Percentiles rank a stretch among this genome's conserved stretches.
Evolutionary conservation across 2,113 vertebrate species (phyloP).

Genomic region (Telmatochromis sp.): DNA sequence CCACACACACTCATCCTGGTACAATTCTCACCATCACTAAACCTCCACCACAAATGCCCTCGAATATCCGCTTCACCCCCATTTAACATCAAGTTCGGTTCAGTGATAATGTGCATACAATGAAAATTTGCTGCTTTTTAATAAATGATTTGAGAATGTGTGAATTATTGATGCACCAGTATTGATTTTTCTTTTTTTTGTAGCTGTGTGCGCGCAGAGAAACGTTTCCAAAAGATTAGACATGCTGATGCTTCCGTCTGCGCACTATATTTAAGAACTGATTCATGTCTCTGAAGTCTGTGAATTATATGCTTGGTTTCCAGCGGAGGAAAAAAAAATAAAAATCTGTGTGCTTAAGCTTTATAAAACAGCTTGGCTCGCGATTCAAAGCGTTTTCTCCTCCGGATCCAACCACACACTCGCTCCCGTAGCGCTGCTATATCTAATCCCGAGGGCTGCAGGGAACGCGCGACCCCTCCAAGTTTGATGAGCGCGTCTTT

Average conservation of each 20-base stretch:
- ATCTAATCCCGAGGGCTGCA: not conserved
- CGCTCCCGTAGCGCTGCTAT: not conserved
- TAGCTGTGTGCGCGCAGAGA: not conserved
- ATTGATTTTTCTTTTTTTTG: not conserved
- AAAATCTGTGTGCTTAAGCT: not conserved
- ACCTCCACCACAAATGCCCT: not conserved
- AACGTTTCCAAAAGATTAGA: not conserved
- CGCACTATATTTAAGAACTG: not conserved
- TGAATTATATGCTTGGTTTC: not conserved
- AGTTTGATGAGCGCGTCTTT: not conserved
- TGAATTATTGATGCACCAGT: not conserved
- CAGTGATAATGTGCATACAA: not conserved
- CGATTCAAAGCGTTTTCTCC: not conserved
- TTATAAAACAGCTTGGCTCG: not conserved
- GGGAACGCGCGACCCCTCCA: not conserved
- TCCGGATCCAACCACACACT: not conserved
- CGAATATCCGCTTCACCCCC: not conserved
- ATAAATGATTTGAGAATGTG: not conserved
- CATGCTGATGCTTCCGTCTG: not conserved
- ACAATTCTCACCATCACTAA: not conserved
- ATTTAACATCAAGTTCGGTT: not conserved
- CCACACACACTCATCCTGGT: not conserved
- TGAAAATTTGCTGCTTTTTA: not conserved
- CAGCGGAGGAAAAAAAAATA: rapidly evolving
- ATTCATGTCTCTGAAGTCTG: not conserved